Conservation (phyloP, 1,140 invertebrate genomes). For the Alviniconcha marisindica region DNA sequence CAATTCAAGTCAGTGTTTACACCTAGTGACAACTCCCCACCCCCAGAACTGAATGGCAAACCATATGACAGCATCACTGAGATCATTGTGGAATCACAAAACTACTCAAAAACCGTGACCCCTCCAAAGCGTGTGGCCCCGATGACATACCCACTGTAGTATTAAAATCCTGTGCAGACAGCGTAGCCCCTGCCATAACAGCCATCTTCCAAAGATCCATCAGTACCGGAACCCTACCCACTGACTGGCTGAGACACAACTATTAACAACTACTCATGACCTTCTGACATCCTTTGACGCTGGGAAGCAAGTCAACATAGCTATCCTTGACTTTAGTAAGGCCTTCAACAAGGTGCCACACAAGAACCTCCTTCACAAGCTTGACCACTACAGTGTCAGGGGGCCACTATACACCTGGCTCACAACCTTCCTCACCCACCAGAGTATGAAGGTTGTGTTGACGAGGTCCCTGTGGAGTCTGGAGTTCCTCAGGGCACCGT, state of each 20-base stretch:
- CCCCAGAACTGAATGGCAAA: neutral
- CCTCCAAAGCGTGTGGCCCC: neutral
- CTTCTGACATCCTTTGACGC: neutral
- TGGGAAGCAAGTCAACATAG: neutral
- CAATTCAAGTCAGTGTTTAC: conserved; percentile 52
- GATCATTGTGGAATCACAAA: neutral
- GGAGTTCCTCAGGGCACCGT: neutral
- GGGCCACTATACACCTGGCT: neutral
- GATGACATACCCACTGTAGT: neutral
- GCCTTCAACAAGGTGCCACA: neutral
- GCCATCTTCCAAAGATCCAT: neutral
- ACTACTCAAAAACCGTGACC: neutral
- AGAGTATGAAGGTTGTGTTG: neutral
- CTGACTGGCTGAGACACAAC: neutral
- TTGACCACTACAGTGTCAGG: neutral
- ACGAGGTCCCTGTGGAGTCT: neutral
- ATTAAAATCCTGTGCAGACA: too few relatives aligned
- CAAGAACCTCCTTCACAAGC: neutral
- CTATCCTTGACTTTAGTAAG: neutral
- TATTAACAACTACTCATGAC: neutral
- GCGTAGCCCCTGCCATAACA: neutral
- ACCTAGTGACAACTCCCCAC: neutral
- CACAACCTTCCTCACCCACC: neutral
- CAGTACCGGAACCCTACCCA: neutral
- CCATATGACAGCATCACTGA: neutral